Base-by-base conservation (phyloP, 2,797 vertebrate genomes). In the Platyrinchus mystaceus region DNA sequence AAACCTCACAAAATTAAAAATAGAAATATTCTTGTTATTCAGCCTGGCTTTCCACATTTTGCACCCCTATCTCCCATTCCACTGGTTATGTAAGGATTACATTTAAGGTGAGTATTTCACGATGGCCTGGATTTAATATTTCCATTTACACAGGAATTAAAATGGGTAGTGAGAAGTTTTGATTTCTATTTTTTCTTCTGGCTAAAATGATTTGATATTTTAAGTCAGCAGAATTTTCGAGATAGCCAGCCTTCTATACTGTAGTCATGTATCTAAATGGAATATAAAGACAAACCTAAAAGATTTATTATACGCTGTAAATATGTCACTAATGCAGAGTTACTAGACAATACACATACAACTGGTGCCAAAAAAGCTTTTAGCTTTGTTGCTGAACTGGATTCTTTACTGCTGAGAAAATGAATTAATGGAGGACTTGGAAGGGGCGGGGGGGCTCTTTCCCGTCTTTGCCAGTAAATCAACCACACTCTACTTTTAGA, bases 381-480 rank as follows among this genome's bases (percentile, higher is more conserved):
- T 98, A 98, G 98, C 97, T 98, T 98, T 98, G 98, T 98, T 98
- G 97, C 97, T 96, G 97, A 98, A 98, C 98, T 97, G 96, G 96
- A 98, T 98, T 98, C 97, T 98, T 98, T 98, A 98, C 97, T 97
- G 98, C 97, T 98, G 98, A 98, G 98, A 98, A 98, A 98, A 98
- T 98, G 98, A 98, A 98, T 98, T 98, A 98, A 98, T 98, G 98
- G 97, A 97, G 90, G 94, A 97, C 96, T 94, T 97, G 97, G 89
- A 97, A 96, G 92, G 94, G 90, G 96, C 95, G 95, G 89, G 92
- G 90, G 93, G 90, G 73, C 96, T 97, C 95, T 93, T 98, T 97
- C 97, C 97, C 95, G 44, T 97, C 97, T 97, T 96, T 12, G 47
- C 97, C 90, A 97, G 97, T 98, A 98, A 98, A 98, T 98, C 98